Conservation (phyloP, 2,888 invertebrate species). For the Silvanus unidentatus region DNA sequence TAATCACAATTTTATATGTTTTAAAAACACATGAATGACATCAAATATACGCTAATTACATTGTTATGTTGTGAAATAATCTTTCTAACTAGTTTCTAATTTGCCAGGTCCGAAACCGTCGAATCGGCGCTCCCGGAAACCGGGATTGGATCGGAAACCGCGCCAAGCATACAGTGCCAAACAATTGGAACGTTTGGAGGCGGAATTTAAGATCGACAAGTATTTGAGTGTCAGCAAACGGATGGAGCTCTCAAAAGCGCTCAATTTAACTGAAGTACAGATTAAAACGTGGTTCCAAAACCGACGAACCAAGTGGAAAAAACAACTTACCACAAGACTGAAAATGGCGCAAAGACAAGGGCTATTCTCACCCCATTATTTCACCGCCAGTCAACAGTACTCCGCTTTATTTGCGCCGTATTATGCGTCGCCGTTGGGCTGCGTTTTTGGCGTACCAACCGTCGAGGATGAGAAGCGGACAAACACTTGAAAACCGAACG, state of each 20-base stretch:
- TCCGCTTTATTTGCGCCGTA: conserved; percentile 56
- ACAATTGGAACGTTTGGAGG: conserved; percentile 84
- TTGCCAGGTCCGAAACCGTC: conserved; percentile 73
- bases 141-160: conserved; percentile 88
- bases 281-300: conserved; percentile 98
- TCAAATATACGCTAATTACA: too few relatives aligned
- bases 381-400: conserved; percentile 55
- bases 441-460: conserved; percentile 55
- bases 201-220: conserved; percentile 93
- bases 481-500: too few relatives aligned
- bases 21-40: too few relatives aligned
- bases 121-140: conserved; percentile 74
- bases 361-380: conserved; percentile 64
- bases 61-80: conserved; percentile 15
- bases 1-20: conserved; percentile 11
- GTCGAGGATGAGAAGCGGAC: conserved; percentile 44
- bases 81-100: too few relatives aligned
- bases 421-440: conserved; percentile 57
- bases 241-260: conserved; percentile 84
- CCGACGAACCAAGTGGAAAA: conserved; percentile 94
- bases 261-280: conserved; percentile 89
- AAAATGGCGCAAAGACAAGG: conserved; percentile 87
- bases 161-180: conserved; percentile 94
- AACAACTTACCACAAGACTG: conserved; percentile 83
- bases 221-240: conserved; percentile 93